Conservation (phyloP, 1,140 invertebrate species). For the Schmidtea mediterranea region DNA sequence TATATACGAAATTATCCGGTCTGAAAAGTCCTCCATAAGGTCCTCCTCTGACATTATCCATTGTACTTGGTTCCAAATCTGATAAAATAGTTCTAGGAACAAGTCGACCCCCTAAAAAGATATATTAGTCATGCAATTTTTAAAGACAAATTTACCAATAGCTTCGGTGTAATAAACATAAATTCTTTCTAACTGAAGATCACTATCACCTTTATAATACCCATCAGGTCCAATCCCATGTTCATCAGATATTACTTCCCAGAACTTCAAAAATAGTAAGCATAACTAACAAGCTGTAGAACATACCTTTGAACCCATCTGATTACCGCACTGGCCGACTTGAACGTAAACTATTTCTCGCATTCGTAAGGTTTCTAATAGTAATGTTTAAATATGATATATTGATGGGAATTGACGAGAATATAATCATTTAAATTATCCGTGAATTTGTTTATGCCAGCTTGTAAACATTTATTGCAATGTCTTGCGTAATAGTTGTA, state of each 20-base stretch:
- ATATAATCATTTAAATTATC: no score
- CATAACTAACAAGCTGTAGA: background rate
- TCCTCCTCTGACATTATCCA: slow-evolving; percentile 59
- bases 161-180: slow-evolving; percentile 77
- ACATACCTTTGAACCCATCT: slow-evolving; percentile 4
- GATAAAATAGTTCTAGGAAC: slow-evolving; percentile 59
- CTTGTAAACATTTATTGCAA: no score
- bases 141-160: slow-evolving; percentile 27
- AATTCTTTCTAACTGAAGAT: slow-evolving; percentile 52
- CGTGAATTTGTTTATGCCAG: no score
- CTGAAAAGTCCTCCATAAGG: slow-evolving; percentile 52
- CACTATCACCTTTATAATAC: slow-evolving; percentile 29
- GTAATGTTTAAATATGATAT: slow-evolving; percentile 8
- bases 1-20: slow-evolving; percentile 55
- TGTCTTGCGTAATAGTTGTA: no score
- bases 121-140: background rate
- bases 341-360: slow-evolving; percentile 1
- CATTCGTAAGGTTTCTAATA: background rate
- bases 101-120: slow-evolving; percentile 39
- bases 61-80: slow-evolving; percentile 61
- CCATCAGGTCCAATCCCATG: slow-evolving; percentile 32
- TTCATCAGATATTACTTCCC: slow-evolving; percentile 32
- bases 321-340: slow-evolving; percentile 3
- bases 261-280: slow-evolving; percentile 18
- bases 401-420: slow-evolving; percentile 5